phyloP scores from a whole-genome alignment of 2,888 invertebrate genomes.

The Cremastinae sp. region DNA sequence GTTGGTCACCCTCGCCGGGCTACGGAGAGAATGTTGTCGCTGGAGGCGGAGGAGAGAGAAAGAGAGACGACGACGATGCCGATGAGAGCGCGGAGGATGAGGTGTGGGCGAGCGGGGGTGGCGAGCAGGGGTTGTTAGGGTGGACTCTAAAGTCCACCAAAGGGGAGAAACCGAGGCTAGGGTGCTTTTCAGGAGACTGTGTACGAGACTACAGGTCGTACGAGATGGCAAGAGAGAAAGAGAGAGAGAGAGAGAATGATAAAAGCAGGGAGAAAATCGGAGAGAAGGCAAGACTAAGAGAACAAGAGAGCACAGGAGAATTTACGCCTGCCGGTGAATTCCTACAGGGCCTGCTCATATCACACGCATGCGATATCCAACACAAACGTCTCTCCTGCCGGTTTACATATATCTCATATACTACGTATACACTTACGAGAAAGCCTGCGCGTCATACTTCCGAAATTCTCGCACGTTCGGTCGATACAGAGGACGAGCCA shows the following conservation, averaged over 20 bases:
- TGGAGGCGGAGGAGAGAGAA: constrained; percentile 76
- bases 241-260: constrained; percentile 42
- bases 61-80: constrained; percentile 67
- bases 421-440: constrained; percentile 35
- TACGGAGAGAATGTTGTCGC: constrained; percentile 78
- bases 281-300: constrained; percentile 56
- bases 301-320: constrained; percentile 68
- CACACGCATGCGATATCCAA: constrained; percentile 66
- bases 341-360: constrained; percentile 77
- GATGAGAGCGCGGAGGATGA: constrained; percentile 66
- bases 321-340: constrained; percentile 77
- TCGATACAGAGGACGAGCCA: constrained; percentile 60
- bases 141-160: constrained; percentile 78
- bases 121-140: constrained; percentile 72
- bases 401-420: constrained; percentile 51
- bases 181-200: constrained; percentile 34
- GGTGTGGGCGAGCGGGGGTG: constrained; percentile 69
- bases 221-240: constrained; percentile 59
- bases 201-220: constrained; percentile 23
- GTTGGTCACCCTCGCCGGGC: constrained; percentile 77
- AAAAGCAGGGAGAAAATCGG: constrained; percentile 65
- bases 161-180: constrained; percentile 67
- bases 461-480: constrained; percentile 70
- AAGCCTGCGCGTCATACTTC: constrained; percentile 57
- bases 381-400: constrained; percentile 27